Percentiles rank a stretch among this genome's conserved stretches.
Conservation (phyloP, 2,888 invertebrate genomes). For the Conomelus anceps region DNA sequence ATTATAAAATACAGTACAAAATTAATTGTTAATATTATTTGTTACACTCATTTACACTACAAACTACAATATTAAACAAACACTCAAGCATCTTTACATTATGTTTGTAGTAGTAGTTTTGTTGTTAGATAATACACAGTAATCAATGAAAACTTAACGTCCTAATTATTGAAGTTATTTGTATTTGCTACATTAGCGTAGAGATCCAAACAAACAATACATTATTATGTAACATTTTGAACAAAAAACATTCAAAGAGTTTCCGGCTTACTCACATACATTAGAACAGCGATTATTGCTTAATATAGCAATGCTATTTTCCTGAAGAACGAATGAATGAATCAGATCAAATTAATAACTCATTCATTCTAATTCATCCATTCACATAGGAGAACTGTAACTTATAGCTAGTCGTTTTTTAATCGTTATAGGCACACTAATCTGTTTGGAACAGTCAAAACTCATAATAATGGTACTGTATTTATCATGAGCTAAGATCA, state of each 20-base stretch:
- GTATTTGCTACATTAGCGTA: neutral
- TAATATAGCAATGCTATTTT: neutral
- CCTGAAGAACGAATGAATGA: too few relatives aligned
- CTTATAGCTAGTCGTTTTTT: neutral
- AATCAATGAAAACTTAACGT: neutral
- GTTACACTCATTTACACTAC: neutral
- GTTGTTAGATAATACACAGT: neutral
- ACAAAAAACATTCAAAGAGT: neutral
- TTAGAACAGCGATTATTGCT: neutral
- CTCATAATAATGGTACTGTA: neutral
- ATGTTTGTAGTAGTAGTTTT: neutral
- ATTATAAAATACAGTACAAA: slow-evolving; percentile 27
- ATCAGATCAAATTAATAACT: too few relatives aligned
- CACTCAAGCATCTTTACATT: neutral
- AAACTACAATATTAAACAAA: neutral
- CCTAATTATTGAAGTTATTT: neutral
- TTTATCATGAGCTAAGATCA: neutral
- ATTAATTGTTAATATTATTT: slow-evolving; percentile 15
- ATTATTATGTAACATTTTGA: neutral
- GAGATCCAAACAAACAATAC: neutral
- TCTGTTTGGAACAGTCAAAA: neutral
- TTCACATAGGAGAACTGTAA: too few relatives aligned
- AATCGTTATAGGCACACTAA: neutral
- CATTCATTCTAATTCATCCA: too few relatives aligned
- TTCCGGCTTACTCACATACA: neutral